Base-by-base conservation (phyloP, 1,140 invertebrate genomes). In the Trachelipus rathkii region DNA sequence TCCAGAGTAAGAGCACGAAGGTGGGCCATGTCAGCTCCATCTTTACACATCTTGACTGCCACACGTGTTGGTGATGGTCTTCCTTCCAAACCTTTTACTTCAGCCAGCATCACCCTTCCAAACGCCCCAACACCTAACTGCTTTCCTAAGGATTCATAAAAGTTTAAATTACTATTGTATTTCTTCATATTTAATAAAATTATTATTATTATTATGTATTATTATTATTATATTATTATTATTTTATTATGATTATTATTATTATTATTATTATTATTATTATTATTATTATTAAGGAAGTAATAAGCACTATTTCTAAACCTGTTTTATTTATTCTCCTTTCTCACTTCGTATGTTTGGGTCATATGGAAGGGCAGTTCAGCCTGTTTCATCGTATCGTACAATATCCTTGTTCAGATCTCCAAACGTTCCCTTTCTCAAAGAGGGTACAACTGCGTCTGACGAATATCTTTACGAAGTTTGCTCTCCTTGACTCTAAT, bases 111-210 rank as follows among this genome's bases (percentile, higher is more conserved):
- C 0, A 98, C 95, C 9, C 95, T 90, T 21, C 95, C 95, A 85
- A 96, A 98, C 5, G 94, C 95, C 67, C 95, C 95, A 50, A 92
- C 91, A 19, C 95, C 95, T 23, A 98, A 86, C 91, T 93, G 81
- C 82, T 85, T 87, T 91, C 95, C 95, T 83, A 96, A 85, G 11
- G 71, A 43, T n/a, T 44, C 13, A 15, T 11, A n/a, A 23, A 66
- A n/a, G 15, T 66, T n/a, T 66, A n/a, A n/a, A 23, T 66, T 60
- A 60, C n/a, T 11, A n/a, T 11, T 60, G 11, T 11, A n/a, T n/a
- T n/a, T n/a, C n/a, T n/a, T n/a, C n/a, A n/a, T n/a, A n/a, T n/a
- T n/a, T n/a, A n/a, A n/a, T n/a, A n/a, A n/a, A n/a, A n/a, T n/a
- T n/a, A n/a, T n/a, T 33, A 33, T 33, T 33, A 33, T 33, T 33